Conservation (phyloP, 1,140 invertebrate genomes). For the Pseudomyrmex cubaensis region DNA sequence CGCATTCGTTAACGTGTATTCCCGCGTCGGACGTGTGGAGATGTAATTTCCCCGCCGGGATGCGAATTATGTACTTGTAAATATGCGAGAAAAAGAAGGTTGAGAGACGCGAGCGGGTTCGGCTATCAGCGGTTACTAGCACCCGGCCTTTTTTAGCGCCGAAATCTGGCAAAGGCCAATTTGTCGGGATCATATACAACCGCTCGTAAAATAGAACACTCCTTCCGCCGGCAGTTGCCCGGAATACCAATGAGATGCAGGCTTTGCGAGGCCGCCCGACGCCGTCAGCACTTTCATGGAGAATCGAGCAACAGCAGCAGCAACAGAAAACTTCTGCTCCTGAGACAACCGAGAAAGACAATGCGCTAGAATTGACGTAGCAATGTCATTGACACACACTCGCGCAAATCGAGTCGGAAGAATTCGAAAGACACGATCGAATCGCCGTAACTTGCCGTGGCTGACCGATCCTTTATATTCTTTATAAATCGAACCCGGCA, state of each 20-base stretch:
- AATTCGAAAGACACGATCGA: constrained; percentile 72
- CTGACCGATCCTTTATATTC: constrained; percentile 63
- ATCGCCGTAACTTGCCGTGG: constrained; percentile 14
- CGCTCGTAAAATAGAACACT: constrained; percentile 79
- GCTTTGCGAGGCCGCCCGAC: constrained; percentile 64
- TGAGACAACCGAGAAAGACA: constrained; percentile 6
- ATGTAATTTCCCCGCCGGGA: constrained; percentile 26
- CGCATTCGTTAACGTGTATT: neutral
- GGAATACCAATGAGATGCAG: constrained; percentile 77
- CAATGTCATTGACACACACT: constrained; percentile 68
- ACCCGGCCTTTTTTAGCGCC: constrained; percentile 39
- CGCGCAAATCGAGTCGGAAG: constrained; percentile 34
- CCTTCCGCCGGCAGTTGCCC: constrained; percentile 62
- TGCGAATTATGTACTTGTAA: constrained; percentile 57
- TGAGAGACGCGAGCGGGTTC: neutral
- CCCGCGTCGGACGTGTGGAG: neutral
- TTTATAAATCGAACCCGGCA: constrained; percentile 61
- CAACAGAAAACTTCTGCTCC: neutral
- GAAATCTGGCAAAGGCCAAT: constrained; percentile 71
- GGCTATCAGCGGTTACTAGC: constrained; percentile 16
- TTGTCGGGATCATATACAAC: constrained; percentile 79
- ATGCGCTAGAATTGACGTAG: constrained; percentile 35
- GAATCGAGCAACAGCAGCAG: constrained; percentile 41
- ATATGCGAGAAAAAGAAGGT: constrained; percentile 32
- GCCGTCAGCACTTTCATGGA: constrained; percentile 67